Evolutionary conservation across 2,797 vertebrate species (phyloP).

Genomic region (Halcyon badia): DNA sequence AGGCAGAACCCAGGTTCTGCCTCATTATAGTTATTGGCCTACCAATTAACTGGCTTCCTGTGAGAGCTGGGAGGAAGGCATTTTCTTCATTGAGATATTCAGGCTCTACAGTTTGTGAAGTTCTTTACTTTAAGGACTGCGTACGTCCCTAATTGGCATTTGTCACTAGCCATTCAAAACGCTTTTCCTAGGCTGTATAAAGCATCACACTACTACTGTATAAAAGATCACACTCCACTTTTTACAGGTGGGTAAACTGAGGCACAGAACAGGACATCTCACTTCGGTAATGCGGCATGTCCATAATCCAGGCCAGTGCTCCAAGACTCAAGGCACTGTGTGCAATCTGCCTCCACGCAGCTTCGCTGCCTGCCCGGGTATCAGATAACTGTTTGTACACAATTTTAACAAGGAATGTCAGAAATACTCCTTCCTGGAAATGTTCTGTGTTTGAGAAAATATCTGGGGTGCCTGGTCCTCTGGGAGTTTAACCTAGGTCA

Average conservation of each 20-base stretch:
- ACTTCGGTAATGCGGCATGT: fast-evolving
- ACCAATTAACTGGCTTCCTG: constrained; percentile 74
- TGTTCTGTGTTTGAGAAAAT: not conserved
- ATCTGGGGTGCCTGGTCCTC: not conserved
- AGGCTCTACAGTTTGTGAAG: not conserved
- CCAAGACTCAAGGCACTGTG: not conserved
- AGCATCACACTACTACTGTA: not conserved
- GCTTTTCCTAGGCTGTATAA: not conserved
- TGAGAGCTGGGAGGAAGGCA: constrained; percentile 61
- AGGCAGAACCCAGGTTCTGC: constrained; percentile 72
- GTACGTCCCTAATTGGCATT: not conserved
- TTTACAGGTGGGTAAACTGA: not conserved
- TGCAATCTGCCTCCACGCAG: not conserved
- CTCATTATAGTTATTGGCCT: constrained; percentile 70
- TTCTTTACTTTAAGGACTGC: not conserved
- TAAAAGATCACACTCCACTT: not conserved
- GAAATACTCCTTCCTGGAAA: not conserved
- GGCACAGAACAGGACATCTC: not conserved
- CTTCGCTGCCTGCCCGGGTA: not conserved
- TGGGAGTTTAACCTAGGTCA: not conserved
- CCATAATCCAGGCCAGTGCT: not conserved
- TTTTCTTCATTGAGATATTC: constrained; percentile 34
- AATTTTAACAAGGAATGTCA: not conserved
- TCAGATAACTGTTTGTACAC: not conserved
- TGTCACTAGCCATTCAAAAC: constrained; percentile 10